Evolutionary conservation across 2,797 vertebrate genomes (phyloP).

Genomic region (Petrocephalus schoutedeni): DNA sequence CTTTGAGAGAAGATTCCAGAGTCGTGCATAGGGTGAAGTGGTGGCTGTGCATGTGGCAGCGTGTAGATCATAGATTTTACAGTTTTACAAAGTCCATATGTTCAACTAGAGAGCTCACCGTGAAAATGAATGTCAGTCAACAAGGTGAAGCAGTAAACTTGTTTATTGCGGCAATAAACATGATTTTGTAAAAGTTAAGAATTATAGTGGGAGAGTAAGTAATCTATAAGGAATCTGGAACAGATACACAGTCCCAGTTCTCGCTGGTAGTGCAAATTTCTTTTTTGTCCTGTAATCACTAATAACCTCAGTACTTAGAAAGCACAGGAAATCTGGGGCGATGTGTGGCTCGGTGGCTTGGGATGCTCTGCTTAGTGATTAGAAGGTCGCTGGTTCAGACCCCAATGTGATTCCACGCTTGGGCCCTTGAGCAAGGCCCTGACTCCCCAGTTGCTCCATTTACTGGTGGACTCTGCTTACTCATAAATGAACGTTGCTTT

Average conservation of each 20-base stretch:
- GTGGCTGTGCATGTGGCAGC: not conserved
- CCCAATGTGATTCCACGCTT: not conserved
- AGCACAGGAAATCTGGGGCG: not conserved
- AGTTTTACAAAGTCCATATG: not conserved
- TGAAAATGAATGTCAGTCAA: conserved; percentile 2
- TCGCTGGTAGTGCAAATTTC: not conserved
- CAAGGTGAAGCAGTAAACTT: conserved; percentile 14
- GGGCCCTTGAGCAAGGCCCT: not conserved
- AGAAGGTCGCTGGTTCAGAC: not conserved
- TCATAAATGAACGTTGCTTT: not conserved
- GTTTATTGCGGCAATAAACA: not conserved
- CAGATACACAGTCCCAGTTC: not conserved
- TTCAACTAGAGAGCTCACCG: not conserved
- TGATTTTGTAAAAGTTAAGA: not conserved
- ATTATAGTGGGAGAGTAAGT: not conserved
- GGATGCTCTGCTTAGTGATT: not conserved
- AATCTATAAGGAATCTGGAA: not conserved
- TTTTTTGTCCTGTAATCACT: not conserved
- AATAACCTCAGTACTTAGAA: not conserved
- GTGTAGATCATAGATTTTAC: not conserved
- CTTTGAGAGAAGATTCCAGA: not conserved
- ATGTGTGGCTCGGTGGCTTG: not conserved
- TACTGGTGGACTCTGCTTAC: not conserved
- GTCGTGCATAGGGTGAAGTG: not conserved
- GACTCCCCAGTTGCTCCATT: not conserved